Evolutionary conservation across 2,888 invertebrate genomes (phyloP).

Genomic region (Barypeithes pellucidus): DNA sequence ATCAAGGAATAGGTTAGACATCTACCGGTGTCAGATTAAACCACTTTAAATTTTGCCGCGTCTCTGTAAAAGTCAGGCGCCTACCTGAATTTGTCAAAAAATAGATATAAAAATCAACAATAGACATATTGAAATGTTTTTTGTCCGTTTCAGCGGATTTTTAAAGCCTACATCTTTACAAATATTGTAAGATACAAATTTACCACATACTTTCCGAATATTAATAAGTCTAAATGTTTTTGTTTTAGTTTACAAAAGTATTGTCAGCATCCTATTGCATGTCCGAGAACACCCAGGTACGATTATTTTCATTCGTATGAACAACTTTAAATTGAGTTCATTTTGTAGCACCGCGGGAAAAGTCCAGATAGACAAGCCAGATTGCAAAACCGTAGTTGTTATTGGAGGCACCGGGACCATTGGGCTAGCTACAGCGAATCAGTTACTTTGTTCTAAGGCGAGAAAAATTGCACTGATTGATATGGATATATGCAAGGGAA

Average conservation of each 20-base stretch:
- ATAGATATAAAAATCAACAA: neutral
- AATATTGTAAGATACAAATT: conserved; percentile 19
- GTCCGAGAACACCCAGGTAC: neutral
- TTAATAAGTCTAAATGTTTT: neutral
- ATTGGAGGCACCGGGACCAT: conserved; percentile 48
- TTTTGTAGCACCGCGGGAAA: conserved; percentile 21
- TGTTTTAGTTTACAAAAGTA: conserved; percentile 22
- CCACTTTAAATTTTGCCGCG: neutral
- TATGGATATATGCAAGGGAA: conserved; percentile 47
- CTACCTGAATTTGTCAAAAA: conserved; percentile 19
- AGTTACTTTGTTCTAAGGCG: conserved; percentile 44
- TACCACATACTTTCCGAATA: neutral
- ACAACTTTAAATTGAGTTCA: neutral
- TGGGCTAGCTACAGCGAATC: conserved; percentile 49
- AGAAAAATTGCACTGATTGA: conserved; percentile 45
- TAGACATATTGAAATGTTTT: conserved; percentile 30
- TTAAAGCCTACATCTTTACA: conserved; percentile 14
- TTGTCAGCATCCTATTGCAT: neutral
- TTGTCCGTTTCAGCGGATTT: conserved; percentile 27
- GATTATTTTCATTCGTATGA: neutral
- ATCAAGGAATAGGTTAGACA: neutral
- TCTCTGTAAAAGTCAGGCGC: neutral
- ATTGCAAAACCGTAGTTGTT: conserved; percentile 43
- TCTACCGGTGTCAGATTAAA: neutral
- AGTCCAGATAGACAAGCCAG: conserved; percentile 25